Evolutionary conservation across 2,888 invertebrate species (phyloP).

Genomic region (Nomada fucata): DNA sequence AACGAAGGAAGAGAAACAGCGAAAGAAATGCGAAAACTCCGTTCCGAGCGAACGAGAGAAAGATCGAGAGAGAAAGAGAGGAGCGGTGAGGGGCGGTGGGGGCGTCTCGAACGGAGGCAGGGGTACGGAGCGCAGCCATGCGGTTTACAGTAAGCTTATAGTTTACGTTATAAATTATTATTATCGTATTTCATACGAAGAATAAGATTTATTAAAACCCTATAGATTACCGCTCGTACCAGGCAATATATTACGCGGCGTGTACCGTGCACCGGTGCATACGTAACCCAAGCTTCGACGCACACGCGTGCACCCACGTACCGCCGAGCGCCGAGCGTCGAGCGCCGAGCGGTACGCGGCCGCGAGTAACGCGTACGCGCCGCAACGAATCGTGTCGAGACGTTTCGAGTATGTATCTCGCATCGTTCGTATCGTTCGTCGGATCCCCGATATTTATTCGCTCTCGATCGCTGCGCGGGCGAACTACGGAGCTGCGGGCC

Average conservation of each 20-base stretch:
- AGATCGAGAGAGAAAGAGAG: conserved; percentile 4
- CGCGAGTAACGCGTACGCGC: conserved; percentile 35
- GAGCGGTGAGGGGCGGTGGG: conserved; percentile 30
- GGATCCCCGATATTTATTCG: conserved; percentile 34
- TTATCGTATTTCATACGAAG: conserved; percentile 82
- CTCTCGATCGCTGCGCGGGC: conserved; percentile 28
- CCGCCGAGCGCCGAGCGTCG: background rate
- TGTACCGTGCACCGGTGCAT: conserved; percentile 62
- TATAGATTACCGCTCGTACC: conserved; percentile 78
- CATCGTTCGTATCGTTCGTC: conserved; percentile 39
- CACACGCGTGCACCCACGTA: conserved; percentile 61
- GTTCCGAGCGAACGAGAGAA: background rate
- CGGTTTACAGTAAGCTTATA: conserved; percentile 79
- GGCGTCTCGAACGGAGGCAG: conserved; percentile 11
- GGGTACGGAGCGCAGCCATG: conserved; percentile 50
- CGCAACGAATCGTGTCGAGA: conserved; percentile 31
- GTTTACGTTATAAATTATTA: conserved; percentile 83
- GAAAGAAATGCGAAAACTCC: conserved; percentile 40
- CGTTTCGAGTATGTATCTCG: conserved; percentile 17
- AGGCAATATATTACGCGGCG: conserved; percentile 73
- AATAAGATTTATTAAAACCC: conserved; percentile 82
- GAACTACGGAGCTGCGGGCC: background rate
- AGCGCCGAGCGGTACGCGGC: conserved; percentile 1
- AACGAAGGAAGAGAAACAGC: conserved; percentile 26
- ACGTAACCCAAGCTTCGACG: conserved; percentile 65